Percentiles rank a stretch among this genome's conserved stretches.
Conservation (phyloP, 2,888 invertebrate genomes). For the Venustoraphidia nigricollis region DNA sequence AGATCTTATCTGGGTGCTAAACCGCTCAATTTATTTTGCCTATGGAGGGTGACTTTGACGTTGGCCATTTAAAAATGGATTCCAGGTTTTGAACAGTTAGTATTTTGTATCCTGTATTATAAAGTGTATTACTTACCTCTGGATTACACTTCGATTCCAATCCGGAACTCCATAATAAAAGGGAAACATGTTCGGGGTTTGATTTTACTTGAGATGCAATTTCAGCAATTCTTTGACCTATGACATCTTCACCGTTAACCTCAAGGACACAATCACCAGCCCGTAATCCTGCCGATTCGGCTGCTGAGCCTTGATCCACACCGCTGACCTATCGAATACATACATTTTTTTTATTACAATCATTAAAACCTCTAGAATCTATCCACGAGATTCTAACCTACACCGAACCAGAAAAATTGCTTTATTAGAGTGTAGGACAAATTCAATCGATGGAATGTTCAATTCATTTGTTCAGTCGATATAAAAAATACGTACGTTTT, state of each 20-base stretch:
- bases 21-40: too few relatives aligned
- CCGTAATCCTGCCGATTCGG: constrained; percentile 45
- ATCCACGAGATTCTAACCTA: too few relatives aligned
- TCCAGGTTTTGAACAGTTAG: not conserved
- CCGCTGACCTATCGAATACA: constrained; percentile 34
- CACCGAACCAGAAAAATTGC: not conserved
- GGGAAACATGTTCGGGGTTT: constrained; percentile 26
- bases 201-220: constrained; percentile 34
- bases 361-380: not conserved
- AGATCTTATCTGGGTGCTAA: too few relatives aligned
- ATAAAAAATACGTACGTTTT: not conserved
- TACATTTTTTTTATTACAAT: not conserved
- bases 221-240: constrained; percentile 33
- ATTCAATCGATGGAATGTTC: too few relatives aligned
- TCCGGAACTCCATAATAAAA: constrained; percentile 34
- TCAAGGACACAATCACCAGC: constrained; percentile 58
- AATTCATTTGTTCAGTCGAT: too few relatives aligned
- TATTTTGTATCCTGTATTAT: too few relatives aligned
- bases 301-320: constrained; percentile 44
- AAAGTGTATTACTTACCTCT: constrained; percentile 20
- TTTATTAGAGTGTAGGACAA: not conserved
- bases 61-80: too few relatives aligned
- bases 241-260: constrained; percentile 33
- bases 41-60: too few relatives aligned
- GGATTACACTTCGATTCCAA: constrained; percentile 30